Evolutionary conservation across 2,113 vertebrate genomes (phyloP).

Genomic region (Oostethus manadensis): DNA sequence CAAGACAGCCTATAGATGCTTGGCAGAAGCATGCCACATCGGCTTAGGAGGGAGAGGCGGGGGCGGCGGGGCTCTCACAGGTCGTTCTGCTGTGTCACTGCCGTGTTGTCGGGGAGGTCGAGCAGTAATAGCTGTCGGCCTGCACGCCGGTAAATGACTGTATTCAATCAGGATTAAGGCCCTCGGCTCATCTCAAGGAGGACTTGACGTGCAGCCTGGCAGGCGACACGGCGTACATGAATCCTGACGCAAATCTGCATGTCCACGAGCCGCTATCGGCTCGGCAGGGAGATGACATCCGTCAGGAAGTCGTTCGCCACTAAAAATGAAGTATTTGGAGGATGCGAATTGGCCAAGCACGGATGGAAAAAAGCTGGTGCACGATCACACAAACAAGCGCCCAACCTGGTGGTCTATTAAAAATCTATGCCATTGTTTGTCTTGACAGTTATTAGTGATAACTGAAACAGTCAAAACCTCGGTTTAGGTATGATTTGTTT

Average conservation of each 20-base stretch:
- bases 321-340: too few relatives aligned
- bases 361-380: too few relatives aligned
- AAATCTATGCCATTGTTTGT: too few relatives aligned
- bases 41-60: conserved; percentile 28
- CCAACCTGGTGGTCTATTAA: too few relatives aligned
- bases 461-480: too few relatives aligned
- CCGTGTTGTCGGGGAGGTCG: conserved; percentile 21
- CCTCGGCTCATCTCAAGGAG: conserved; percentile 47
- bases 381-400: too few relatives aligned
- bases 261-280: conserved; percentile 1
- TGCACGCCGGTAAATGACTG: conserved; percentile 63
- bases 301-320: too few relatives aligned
- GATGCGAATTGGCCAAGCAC: too few relatives aligned
- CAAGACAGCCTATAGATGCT: conserved; percentile 23
- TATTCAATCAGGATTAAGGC: conserved; percentile 61
- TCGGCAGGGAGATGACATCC: background rate
- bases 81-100: conserved; percentile 42
- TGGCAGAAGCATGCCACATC: conserved; percentile 46
- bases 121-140: conserved; percentile 68
- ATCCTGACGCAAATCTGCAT: conserved; percentile 44
- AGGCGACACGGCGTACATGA: conserved; percentile 47
- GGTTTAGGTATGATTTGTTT: too few relatives aligned
- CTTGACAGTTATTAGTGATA: too few relatives aligned
- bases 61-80: background rate
- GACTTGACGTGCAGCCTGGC: conserved; percentile 48